Conservation (phyloP, 2,113 vertebrate species). For the Piaya cayana region DNA sequence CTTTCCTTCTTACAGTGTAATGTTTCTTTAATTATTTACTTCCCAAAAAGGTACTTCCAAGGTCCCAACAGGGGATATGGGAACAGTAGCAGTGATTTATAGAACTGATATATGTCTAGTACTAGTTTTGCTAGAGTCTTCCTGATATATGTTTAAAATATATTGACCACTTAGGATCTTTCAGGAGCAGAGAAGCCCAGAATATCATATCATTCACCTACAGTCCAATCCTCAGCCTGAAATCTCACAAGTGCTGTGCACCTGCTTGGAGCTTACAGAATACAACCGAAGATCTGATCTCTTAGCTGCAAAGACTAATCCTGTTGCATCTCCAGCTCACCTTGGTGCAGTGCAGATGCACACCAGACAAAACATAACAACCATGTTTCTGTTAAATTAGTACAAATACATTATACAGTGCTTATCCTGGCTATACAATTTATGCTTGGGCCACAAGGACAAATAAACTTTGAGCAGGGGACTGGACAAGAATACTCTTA, state of each 20-base stretch:
- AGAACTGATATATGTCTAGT: neutral
- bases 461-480: neutral
- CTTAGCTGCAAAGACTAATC: neutral
- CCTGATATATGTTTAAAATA: neutral
- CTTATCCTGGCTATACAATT: neutral
- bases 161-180: neutral
- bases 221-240: neutral
- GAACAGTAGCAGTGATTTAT: neutral
- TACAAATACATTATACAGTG: neutral
- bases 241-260: neutral
- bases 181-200: neutral
- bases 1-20: neutral
- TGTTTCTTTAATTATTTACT: constrained; percentile 15
- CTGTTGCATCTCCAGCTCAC: neutral
- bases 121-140: neutral
- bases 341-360: neutral
- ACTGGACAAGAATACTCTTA: neutral
- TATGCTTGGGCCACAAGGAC: neutral
- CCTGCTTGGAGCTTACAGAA: neutral
- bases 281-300: neutral
- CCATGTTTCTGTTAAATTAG: neutral
- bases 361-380: neutral
- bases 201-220: neutral
- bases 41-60: neutral
- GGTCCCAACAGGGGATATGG: neutral